Evolutionary conservation across 2,888 invertebrate species (phyloP).

Genomic region (Rambutsinella grinnellia): DNA sequence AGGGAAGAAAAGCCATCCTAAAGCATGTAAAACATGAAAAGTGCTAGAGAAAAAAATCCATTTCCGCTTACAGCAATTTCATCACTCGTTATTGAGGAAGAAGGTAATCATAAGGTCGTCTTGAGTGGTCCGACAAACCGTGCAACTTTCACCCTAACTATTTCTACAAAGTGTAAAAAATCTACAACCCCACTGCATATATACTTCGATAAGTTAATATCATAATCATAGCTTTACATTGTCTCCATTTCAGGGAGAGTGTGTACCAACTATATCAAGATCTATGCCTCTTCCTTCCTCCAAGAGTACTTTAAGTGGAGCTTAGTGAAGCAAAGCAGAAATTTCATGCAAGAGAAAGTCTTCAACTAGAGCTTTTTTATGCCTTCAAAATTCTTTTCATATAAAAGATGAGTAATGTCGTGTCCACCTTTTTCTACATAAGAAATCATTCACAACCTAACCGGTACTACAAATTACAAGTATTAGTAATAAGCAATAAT

Average conservation of each 20-base stretch:
- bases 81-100: conserved; percentile 67
- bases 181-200: conserved; percentile 25
- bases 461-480: no score
- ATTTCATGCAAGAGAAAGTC: neutral
- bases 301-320: neutral
- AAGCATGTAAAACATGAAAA: conserved; percentile 37
- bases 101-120: conserved; percentile 67
- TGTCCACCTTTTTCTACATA: no score
- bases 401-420: no score
- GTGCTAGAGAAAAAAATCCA: conserved; percentile 23
- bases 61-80: conserved; percentile 65
- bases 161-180: conserved; percentile 14
- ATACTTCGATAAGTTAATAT: neutral
- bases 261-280: neutral
- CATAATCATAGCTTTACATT: conserved; percentile 1
- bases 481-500: no score
- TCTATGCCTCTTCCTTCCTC: neutral
- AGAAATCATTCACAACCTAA: no score
- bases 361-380: no score
- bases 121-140: conserved; percentile 45
- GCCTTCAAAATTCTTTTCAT: no score
- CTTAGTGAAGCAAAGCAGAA: neutral
- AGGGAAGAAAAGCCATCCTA: conserved; percentile 34
- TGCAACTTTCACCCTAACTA: neutral
- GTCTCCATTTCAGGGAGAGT: neutral